These are phyloP conservation scores for Thymelicus acteon DNA, from an alignment of 2,888 invertebrate genomes.

Conservation along the genomic window DNA sequence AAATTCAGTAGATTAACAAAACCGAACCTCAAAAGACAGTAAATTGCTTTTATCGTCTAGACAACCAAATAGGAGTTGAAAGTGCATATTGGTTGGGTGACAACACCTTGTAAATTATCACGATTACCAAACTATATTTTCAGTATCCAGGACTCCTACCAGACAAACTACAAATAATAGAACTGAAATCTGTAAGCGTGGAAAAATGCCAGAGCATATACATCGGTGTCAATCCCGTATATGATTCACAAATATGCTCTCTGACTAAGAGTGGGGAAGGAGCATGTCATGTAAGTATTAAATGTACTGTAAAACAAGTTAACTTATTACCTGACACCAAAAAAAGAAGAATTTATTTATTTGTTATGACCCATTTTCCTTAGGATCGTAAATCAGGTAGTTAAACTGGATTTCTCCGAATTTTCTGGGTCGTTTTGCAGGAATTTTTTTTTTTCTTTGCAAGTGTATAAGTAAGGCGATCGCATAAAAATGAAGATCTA, in stretches of 20 bases:
- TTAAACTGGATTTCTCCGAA: not conserved
- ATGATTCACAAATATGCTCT: constrained; percentile 83
- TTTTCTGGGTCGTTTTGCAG: not conserved
- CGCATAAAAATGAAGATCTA: no score
- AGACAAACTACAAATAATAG: constrained; percentile 82
- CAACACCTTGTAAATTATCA: no score
- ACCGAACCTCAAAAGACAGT: no score
- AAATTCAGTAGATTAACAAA: no score
- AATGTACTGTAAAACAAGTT: not conserved
- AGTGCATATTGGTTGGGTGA: no score
- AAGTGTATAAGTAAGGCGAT: no score
- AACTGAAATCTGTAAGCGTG: constrained; percentile 74
- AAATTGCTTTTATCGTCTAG: no score
- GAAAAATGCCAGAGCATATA: constrained; percentile 73
- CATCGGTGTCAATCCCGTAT: constrained; percentile 71
- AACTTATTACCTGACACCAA: not conserved
- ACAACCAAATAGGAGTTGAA: no score
- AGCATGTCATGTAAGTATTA: constrained; percentile 84
- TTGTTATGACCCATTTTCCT: not conserved
- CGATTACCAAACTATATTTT: constrained; percentile 33
- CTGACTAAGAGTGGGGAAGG: constrained; percentile 85
- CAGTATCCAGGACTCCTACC: constrained; percentile 84
- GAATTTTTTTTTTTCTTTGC: not conserved
- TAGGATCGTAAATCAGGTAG: not conserved
- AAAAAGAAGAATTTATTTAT: not conserved